Conservation (phyloP, 2,113 vertebrate species). For the Tragelaphus scriptus region DNA sequence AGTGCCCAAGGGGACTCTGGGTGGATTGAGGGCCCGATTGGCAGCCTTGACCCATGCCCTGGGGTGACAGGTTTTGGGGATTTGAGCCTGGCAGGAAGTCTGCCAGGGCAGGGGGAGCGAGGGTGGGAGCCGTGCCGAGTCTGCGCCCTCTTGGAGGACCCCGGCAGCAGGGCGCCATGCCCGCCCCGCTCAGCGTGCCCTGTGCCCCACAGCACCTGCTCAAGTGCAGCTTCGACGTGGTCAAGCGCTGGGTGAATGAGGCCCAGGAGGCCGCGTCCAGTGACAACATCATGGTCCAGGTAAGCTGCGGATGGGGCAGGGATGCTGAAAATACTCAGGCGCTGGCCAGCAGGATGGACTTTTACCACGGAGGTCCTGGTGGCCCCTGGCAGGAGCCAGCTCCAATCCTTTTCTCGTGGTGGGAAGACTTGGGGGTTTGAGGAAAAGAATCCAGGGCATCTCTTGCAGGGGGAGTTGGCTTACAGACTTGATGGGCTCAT, state of each 20-base stretch:
- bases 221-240: conserved; percentile 85
- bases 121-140: neutral
- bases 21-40: neutral
- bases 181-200: neutral
- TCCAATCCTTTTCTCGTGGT: neutral
- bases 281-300: conserved; percentile 89
- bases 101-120: neutral
- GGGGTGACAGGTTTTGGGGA: neutral
- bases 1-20: neutral
- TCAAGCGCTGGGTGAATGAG: conserved; percentile 88
- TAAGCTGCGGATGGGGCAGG: conserved; percentile 35
- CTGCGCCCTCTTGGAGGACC: neutral
- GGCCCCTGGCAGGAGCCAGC: neutral
- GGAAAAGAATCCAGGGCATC: neutral
- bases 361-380: neutral
- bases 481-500: neutral
- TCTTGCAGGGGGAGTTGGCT: neutral
- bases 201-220: conserved; percentile 80
- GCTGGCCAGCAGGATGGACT: neutral
- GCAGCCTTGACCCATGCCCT: neutral
- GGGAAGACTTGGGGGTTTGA: neutral
- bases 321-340: neutral
- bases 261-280: conserved; percentile 88
- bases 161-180: neutral
- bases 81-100: neutral